Conservation (phyloP, 2,113 vertebrate species). For the Grus americana region DNA sequence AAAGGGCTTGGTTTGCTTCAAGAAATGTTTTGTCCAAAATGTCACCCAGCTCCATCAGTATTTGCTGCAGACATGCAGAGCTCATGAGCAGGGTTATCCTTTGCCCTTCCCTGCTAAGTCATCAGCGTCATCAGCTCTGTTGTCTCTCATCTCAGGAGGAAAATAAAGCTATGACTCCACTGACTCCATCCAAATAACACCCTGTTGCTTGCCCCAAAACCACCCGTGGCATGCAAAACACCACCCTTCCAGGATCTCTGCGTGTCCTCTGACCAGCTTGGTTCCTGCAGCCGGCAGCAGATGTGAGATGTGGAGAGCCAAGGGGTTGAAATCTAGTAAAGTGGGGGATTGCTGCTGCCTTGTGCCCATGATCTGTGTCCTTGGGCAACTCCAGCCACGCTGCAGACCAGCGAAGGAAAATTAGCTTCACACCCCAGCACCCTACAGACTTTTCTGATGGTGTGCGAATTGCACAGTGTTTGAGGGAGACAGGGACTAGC, state of each 20-base stretch:
- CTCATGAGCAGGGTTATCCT: neutral
- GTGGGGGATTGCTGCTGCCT: neutral
- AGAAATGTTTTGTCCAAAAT: neutral
- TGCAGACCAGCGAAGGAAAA: neutral
- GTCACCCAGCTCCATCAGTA: neutral
- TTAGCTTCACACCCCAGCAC: neutral
- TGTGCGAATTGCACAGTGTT: neutral
- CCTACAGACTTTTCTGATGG: neutral
- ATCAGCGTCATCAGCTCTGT: neutral
- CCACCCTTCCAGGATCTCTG: neutral
- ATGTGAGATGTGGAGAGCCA: neutral
- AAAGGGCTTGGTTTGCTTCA: neutral
- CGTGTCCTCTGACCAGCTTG: neutral
- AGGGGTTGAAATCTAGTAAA: neutral
- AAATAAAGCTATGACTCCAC: neutral
- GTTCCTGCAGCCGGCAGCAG: neutral
- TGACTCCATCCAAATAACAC: neutral
- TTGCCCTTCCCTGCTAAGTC: neutral
- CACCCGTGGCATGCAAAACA: neutral
- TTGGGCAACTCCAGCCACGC: neutral
- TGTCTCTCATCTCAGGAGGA: neutral
- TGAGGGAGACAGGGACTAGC: neutral
- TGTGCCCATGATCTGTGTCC: neutral
- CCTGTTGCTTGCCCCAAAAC: neutral
- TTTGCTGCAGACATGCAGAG: neutral